Base-by-base conservation (phyloP, 2,888 invertebrate species). In the Coremacera marginata region DNA sequence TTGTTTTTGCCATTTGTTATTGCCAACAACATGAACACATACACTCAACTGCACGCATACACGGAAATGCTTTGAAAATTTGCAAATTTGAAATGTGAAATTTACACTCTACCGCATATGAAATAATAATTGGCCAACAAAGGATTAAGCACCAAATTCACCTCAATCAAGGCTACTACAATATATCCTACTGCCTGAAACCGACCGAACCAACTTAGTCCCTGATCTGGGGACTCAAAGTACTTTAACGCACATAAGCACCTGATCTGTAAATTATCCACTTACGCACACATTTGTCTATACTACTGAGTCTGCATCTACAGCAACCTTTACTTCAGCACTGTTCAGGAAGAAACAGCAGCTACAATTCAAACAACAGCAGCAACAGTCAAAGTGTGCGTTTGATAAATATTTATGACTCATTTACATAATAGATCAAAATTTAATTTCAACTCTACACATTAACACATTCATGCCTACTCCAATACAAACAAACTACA, bases 341-440 rank as follows among this genome's bases (percentile, higher is more conserved):
- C 8, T 22, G 49, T 49, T 34, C 14, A 22, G 16, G 11, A 22
- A 68, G 44, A 49, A 68, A 68, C 67, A 72, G 60, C 71, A 72
- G 14, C 60, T 62, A 25, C 72, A 57, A 25, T 37, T 37, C 8
- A 19, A 71, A 2, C 55, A 25, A 5, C 55, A 49, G 3, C n/a
- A 65, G 37, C 65, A 65, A 63, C 63, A 63, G 31, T 67, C 67
- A 19, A 57, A 52, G 67, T 74, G 55, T 67, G 37, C 74, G 31
- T 65, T 65, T 67, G 74, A 65, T 74, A 74, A 74, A 74, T 74
- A 74, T 74, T 74, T 74, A 74, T 74, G 55, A 57, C 67, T 74
- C 74, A 74, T 76, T 78, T 78, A 76, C 78, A 78, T 78, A 78
- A 76, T 78, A 78, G 78, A 78, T 72, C 78, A 78, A 78, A 78